phyloP scores from a whole-genome alignment of 2,888 invertebrate genomes.

The Cheilosia scutellata region DNA sequence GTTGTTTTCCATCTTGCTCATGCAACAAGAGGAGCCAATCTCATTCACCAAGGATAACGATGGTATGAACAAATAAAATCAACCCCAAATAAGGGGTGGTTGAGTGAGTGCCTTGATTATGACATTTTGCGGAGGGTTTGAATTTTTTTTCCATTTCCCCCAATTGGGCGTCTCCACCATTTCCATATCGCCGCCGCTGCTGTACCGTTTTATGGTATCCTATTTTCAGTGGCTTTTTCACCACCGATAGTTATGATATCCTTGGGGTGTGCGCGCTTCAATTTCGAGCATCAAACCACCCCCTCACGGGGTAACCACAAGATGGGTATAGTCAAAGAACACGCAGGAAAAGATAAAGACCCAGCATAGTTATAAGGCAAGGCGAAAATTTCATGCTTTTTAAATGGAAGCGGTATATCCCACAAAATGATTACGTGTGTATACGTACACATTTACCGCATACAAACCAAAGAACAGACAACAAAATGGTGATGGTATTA shows the following conservation, averaged over 20 bases:
- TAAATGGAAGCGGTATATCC: conserved; percentile 4
- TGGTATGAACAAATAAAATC: conserved; percentile 25
- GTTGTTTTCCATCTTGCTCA: conserved; percentile 27
- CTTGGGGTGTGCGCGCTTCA: conserved; percentile 34
- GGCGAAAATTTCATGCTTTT: conserved; percentile 40
- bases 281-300: not conserved
- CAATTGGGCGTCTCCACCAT: conserved; percentile 1
- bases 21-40: conserved; percentile 32
- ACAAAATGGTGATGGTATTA: conserved; percentile 64
- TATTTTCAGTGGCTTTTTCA: conserved; percentile 28
- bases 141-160: too few species aligned
- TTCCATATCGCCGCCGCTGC: conserved; percentile 2
- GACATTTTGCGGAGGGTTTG: conserved; percentile 46
- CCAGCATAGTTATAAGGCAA: not conserved
- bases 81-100: conserved; percentile 50
- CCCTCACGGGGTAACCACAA: conserved; percentile 3
- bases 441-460: not conserved
- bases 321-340: conserved; percentile 21
- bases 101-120: conserved; percentile 54
- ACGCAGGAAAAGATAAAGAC: not conserved
- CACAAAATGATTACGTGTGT: conserved; percentile 21
- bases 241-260: conserved; percentile 36
- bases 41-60: conserved; percentile 34
- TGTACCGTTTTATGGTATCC: conserved; percentile 29
- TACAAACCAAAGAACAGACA: conserved; percentile 12